Base-by-base conservation (phyloP, 2,113 vertebrate species). In the Hemichromis elongatus region DNA sequence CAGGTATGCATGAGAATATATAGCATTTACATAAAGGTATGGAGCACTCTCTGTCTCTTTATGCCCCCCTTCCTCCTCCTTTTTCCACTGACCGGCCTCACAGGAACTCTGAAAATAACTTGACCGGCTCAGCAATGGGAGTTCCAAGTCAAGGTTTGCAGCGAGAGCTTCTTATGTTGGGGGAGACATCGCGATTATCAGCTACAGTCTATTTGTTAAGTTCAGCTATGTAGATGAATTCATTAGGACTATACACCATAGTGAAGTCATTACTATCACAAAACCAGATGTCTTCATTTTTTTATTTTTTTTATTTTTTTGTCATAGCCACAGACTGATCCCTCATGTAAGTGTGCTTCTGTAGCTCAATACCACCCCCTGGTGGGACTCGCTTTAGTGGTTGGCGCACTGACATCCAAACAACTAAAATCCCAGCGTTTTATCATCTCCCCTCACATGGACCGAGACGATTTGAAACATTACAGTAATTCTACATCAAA, bases 321-420 rank as follows among this genome's bases (percentile, higher is more conserved):
- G 86, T 89, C 89, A 91, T 53, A 85, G 88, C 84, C 88, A 94
- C 93, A 93, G 92, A 95, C 94, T 86, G 81, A 90, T 90, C 90
- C 83, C 82, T 92, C 90, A 92, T 82, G 81, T 45, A 61, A 75
- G 85, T 78, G 79, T 9, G 88, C 66, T 94, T 94, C 16, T 90
- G 91, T 84, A 95, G 96, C 96, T 96, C 96, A 96, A 96, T 94
- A 96, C n/a, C 96, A 94, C 96, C 96, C 93, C 95, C 96, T 94
- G 94, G 96, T 95, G 96, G 96, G 81, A 80, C 75, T 87, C 80
- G n/a, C 24, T 13, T 61, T 90, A n/a, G 59, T 70, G 80, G 90
- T 89, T 92, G 92, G 93, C 91, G 93, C 90, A 89, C 88, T 93
- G 79, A 92, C 86, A 92, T 90, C 82, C 84, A 94, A 94, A 92